phyloP scores from a whole-genome alignment of 2,797 vertebrate genomes.

The Gallinago nigripennis region DNA sequence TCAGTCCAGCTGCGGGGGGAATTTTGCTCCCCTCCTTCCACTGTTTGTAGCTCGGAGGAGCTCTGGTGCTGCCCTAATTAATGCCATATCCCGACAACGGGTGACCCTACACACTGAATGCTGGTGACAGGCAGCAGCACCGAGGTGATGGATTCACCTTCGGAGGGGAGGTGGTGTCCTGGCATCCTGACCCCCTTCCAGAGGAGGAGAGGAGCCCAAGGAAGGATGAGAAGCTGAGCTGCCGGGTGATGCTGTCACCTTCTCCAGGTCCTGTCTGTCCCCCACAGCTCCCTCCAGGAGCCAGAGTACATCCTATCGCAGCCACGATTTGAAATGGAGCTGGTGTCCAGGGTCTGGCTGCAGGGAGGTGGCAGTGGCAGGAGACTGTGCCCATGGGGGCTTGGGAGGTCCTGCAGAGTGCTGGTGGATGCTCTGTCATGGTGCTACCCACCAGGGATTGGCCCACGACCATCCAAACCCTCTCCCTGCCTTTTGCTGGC shows the following conservation, averaged over 20 bases:
- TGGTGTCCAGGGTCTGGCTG: background rate
- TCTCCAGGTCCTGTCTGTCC: background rate
- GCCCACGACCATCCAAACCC: background rate
- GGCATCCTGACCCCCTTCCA: background rate
- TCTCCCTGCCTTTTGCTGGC: background rate
- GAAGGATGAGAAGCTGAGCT: background rate
- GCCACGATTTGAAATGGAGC: background rate
- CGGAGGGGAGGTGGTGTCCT: background rate
- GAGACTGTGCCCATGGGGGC: background rate
- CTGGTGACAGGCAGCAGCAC: background rate
- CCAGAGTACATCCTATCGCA: background rate
- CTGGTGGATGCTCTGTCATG: background rate
- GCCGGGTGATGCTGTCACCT: background rate
- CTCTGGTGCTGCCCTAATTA: background rate
- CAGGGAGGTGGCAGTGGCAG: background rate
- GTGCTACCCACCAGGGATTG: fast-evolving
- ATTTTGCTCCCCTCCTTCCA: background rate
- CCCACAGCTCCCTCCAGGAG: background rate
- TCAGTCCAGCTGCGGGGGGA: background rate
- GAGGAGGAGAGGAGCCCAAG: background rate
- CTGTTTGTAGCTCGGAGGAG: background rate
- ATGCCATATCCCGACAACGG: background rate
- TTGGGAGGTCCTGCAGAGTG: background rate
- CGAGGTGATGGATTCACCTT: background rate
- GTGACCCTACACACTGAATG: background rate